Evolutionary conservation across 1,140 invertebrate genomes (phyloP).

Genomic region (Magallana angulata): DNA sequence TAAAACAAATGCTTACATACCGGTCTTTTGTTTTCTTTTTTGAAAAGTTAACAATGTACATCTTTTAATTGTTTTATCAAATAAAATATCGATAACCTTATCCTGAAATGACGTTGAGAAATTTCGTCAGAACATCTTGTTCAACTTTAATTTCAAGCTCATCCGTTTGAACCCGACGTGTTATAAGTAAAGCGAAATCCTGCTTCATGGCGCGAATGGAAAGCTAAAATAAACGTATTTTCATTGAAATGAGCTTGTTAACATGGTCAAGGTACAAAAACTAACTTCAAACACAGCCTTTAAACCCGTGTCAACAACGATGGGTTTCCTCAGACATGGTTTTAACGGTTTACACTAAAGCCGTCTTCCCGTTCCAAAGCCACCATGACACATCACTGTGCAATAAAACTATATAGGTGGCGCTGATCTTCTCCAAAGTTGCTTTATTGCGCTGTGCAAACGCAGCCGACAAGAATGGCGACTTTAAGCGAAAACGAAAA

Average conservation of each 20-base stretch:
- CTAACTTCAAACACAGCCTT: constrained; percentile 12
- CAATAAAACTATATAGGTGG: constrained; percentile 36
- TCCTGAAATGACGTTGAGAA: constrained; percentile 2
- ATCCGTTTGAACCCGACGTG: neutral
- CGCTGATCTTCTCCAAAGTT: neutral
- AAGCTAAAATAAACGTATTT: neutral
- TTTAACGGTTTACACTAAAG: constrained; percentile 23
- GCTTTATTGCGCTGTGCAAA: constrained; percentile 1
- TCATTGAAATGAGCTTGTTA: constrained; percentile 6
- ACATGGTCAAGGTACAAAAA: constrained; percentile 1
- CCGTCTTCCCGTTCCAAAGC: neutral
- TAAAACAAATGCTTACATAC: neutral
- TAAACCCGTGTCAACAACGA: constrained; percentile 10
- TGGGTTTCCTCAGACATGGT: constrained; percentile 32
- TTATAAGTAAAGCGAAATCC: constrained; percentile 24
- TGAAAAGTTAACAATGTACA: neutral
- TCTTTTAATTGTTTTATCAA: constrained; percentile 4
- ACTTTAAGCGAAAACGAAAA: neutral
- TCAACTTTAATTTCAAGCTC: neutral
- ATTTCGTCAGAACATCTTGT: constrained; percentile 1
- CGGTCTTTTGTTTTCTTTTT: neutral
- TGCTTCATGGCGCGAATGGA: neutral
- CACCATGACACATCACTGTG: constrained; percentile 22
- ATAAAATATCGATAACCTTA: constrained; percentile 15
- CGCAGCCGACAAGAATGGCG: neutral